Conservation (phyloP, 2,888 invertebrate species). For the Hypsopygia costalis region DNA sequence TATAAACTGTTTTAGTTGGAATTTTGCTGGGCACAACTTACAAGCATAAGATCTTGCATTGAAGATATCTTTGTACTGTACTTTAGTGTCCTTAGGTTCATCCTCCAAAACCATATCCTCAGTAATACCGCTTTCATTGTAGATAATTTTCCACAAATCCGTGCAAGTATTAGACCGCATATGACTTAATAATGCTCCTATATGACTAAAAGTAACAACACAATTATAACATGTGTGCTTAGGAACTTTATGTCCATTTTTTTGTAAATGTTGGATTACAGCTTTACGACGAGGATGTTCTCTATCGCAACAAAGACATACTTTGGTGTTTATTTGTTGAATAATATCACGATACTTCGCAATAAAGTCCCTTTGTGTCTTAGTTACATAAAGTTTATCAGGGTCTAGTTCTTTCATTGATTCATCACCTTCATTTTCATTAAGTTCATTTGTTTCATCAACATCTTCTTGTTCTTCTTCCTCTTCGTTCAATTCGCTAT, state of each 20-base stretch:
- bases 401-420: constrained; percentile 53
- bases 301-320: constrained; percentile 69
- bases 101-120: constrained; percentile 69
- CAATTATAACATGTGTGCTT: constrained; percentile 83
- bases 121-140: constrained; percentile 70
- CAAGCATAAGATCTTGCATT: constrained; percentile 75
- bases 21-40: constrained; percentile 73
- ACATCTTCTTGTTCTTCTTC: constrained; percentile 47
- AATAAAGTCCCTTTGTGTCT: constrained; percentile 69
- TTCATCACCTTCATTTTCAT: constrained; percentile 47
- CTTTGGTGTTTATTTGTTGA: constrained; percentile 71
- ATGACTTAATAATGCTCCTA: constrained; percentile 73
- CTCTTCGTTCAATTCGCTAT: constrained; percentile 56
- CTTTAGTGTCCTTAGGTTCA: constrained; percentile 58
- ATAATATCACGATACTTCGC: constrained; percentile 66
- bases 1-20: constrained; percentile 74
- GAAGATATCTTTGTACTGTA: constrained; percentile 72
- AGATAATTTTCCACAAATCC: constrained; percentile 73
- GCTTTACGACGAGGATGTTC: constrained; percentile 74
- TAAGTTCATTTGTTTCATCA: constrained; percentile 39
- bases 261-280: constrained; percentile 76
- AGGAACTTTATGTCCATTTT: constrained; percentile 79
- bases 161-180: constrained; percentile 75
- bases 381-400: constrained; percentile 62
- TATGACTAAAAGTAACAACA: constrained; percentile 78